phyloP scores from a whole-genome alignment of 2,113 vertebrate genomes.

The Mugil cephalus region DNA sequence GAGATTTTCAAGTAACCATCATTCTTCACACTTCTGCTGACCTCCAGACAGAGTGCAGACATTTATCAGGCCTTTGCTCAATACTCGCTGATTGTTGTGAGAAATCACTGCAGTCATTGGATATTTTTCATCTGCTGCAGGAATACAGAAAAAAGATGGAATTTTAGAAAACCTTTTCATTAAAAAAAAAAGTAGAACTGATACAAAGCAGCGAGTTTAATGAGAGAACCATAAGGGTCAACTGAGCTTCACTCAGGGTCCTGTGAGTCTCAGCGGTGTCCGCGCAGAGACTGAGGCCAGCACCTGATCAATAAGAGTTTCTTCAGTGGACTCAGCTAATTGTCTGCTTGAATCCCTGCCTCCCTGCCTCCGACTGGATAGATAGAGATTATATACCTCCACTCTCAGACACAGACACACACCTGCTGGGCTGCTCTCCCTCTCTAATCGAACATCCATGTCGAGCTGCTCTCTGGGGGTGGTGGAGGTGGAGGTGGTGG shows the following conservation, averaged over 20 bases:
- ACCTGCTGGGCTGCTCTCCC: slow-evolving; percentile 37
- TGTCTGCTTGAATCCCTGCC: background rate
- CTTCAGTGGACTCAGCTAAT: background rate
- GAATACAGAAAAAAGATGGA: too few species aligned
- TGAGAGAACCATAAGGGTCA: background rate
- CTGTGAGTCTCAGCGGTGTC: background rate
- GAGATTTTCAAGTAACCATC: too few species aligned
- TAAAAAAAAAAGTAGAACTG: too few species aligned
- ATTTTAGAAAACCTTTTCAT: too few species aligned
- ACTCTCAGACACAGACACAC: slow-evolving; percentile 27
- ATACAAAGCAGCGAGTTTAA: background rate
- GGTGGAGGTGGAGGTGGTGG: too few species aligned
- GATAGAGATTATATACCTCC: slow-evolving; percentile 25
- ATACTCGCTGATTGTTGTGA: too few species aligned
- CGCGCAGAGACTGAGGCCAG: background rate
- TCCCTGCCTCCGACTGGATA: slow-evolving; percentile 10
- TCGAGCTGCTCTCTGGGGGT: slow-evolving; percentile 31
- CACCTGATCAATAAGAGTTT: slow-evolving; percentile 19
- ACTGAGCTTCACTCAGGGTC: background rate
- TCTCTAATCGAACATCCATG: slow-evolving; percentile 38
- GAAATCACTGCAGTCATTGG: too few species aligned
- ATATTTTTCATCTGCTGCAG: too few species aligned
- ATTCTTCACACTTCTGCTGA: too few species aligned
- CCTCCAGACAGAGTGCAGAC: too few species aligned
- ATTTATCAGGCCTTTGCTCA: too few species aligned